phyloP scores from a whole-genome alignment of 2,113 vertebrate species.

The Anser brachyrhynchus region DNA sequence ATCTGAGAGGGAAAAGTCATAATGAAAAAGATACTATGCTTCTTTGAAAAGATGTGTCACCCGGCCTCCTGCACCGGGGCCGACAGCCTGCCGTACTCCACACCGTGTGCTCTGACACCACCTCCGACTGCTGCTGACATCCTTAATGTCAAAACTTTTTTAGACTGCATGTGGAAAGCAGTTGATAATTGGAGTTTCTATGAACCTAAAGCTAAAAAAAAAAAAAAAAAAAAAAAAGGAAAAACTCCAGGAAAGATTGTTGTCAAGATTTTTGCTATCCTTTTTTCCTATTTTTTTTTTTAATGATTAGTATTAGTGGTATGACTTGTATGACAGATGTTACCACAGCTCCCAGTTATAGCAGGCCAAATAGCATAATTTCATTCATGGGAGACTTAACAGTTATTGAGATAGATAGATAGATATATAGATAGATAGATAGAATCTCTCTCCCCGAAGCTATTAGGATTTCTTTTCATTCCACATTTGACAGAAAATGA shows the following conservation, averaged over 20 bases:
- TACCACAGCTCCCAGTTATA: not conserved
- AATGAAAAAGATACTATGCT: not conserved
- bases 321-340: not conserved
- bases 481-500: not conserved
- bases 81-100: not conserved
- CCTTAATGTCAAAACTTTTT: constrained; percentile 35
- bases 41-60: constrained; percentile 29
- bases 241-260: not conserved
- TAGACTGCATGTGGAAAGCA: constrained; percentile 19
- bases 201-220: not conserved
- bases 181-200: constrained; percentile 15
- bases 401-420: not conserved
- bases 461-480: not conserved
- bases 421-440: not conserved
- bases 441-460: not conserved
- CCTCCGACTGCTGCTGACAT: constrained; percentile 16
- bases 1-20: not conserved
- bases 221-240: not conserved
- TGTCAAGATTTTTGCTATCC: not conserved
- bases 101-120: not conserved
- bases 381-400: not conserved
- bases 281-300: not conserved
- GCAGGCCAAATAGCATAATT: not conserved
- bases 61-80: not conserved
- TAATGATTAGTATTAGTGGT: not conserved